Base-by-base conservation (phyloP, 2,888 invertebrate genomes). In the Mythimna vitellina region DNA sequence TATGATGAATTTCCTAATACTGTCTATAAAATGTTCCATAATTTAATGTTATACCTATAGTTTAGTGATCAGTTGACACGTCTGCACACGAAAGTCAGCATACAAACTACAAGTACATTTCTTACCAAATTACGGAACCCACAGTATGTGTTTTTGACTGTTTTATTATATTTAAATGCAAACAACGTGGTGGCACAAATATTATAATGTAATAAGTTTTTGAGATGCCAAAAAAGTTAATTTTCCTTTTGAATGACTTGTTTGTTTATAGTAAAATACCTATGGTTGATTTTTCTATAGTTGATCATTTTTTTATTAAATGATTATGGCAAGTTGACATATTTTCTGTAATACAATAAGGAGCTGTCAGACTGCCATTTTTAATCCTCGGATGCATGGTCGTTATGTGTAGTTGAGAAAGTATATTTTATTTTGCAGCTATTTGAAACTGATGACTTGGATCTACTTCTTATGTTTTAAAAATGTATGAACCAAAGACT, bases 401-500 rank as follows among this genome's bases (percentile, higher is more conserved):
- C 53, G 25, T 20, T 49, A n/a, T 38, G 17, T 17, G 22, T 10
- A 66, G 22, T 73, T 76, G 8, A 32, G 29, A 38, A 49, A 46
- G 17, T 42, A 74, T 63, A 12, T 53, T 57, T 57, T 32, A 57
- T 73, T 46, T 54, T n/a, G 42, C 57, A 74, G 61, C 61, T 56
- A 51, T 38, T 49, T 76, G 56, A 49, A 58, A 73, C 17, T 35
- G 10, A 35, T 58, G 17, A 64, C 38, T 53, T 58, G 46, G 53
- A 49, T 12, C 14, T 54, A 65, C 29, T 32, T 14, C 4, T 51
- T 65, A 35, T 56, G 32, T 32, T 66, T 76, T 73, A 75, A 58
- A 57, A 65, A 46, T 42, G 32, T 70, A 64, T 42, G 7, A 46
- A 72, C 78, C 76, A 78, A 76, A 76, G 71, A 78, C 49, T 73